These are phyloP conservation scores for Gambusia yucatana DNA, from an alignment of 2,797 vertebrate species.

Conservation along the genomic window DNA sequence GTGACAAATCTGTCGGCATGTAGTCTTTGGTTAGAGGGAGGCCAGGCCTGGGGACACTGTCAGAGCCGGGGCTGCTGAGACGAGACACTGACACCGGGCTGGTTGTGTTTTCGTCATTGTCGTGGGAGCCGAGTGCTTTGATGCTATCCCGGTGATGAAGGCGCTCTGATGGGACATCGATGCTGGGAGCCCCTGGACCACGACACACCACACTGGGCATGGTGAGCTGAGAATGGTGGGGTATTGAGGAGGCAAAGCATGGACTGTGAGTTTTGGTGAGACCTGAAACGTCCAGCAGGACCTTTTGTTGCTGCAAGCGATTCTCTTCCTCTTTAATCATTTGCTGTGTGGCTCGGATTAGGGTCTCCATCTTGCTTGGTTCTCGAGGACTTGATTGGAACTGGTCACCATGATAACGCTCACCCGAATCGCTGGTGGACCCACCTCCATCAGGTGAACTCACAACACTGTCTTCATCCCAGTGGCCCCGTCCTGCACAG, in stretches of 20 bases:
- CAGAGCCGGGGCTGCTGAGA: constrained; percentile 92
- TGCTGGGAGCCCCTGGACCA: constrained; percentile 74
- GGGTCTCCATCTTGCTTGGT: constrained; percentile 95
- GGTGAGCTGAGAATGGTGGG: constrained; percentile 87
- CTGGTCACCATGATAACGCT: constrained; percentile 88
- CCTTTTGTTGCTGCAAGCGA: constrained; percentile 88
- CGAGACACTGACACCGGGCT: constrained; percentile 87
- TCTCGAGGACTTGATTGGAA: constrained; percentile 89
- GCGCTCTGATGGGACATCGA: constrained; percentile 83
- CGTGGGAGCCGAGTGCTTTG: constrained; percentile 85
- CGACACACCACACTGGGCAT: constrained; percentile 87
- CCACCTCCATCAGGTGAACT: constrained; percentile 93
- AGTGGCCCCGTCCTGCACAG: constrained; percentile 87
- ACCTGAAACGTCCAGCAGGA: constrained; percentile 84
- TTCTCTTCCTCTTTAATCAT: constrained; percentile 98
- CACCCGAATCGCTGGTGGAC: constrained; percentile 92
- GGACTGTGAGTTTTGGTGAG: constrained; percentile 87
- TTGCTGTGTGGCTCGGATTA: constrained; percentile 94
- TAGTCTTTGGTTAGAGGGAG: constrained; percentile 87
- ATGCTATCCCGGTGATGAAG: constrained; percentile 84
- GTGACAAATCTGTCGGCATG: constrained; percentile 89
- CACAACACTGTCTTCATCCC: constrained; percentile 94
- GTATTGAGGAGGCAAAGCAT: constrained; percentile 81
- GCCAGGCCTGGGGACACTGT: constrained; percentile 85
- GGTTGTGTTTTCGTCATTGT: constrained; percentile 88